Evolutionary conservation across 2,113 vertebrate species (phyloP).

Genomic region (Leucopsar rothschildi): DNA sequence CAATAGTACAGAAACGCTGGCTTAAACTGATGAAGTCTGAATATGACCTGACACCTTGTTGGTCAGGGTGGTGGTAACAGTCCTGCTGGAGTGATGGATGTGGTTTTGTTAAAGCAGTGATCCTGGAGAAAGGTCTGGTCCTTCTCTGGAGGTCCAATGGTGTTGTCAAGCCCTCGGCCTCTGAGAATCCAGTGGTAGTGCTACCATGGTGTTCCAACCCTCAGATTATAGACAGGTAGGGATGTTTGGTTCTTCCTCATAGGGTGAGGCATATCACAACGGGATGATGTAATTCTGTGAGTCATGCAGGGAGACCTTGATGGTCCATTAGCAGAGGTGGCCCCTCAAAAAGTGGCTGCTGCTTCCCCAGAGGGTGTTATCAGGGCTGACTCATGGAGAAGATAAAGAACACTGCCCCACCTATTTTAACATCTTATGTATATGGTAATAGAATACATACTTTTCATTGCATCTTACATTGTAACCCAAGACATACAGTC

Average conservation of each 20-base stretch:
- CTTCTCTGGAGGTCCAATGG: background rate
- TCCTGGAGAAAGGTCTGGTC: background rate
- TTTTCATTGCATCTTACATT: background rate
- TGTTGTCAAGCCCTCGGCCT: background rate
- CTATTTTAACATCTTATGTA: background rate
- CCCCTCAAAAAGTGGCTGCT: background rate
- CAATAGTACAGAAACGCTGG: background rate
- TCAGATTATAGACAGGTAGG: background rate
- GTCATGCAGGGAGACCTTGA: background rate
- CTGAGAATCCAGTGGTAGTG: background rate
- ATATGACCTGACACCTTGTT: background rate
- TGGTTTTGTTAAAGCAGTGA: background rate
- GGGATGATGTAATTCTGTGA: background rate
- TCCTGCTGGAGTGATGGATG: background rate
- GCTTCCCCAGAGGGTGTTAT: background rate
- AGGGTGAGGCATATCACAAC: background rate
- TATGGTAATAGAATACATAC: background rate
- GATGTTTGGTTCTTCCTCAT: accelerated
- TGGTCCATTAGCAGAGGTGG: accelerated
- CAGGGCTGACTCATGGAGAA: background rate
- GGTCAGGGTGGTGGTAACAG: background rate
- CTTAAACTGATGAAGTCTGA: background rate
- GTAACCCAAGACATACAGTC: background rate
- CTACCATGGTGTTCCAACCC: accelerated
- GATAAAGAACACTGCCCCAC: background rate